A percentile compares a stretch with the other conserved stretches of the same genome.
These are phyloP conservation scores for Chaetura pelagica DNA, from an alignment of 2,113 vertebrate genomes.

Conservation along the genomic window DNA sequence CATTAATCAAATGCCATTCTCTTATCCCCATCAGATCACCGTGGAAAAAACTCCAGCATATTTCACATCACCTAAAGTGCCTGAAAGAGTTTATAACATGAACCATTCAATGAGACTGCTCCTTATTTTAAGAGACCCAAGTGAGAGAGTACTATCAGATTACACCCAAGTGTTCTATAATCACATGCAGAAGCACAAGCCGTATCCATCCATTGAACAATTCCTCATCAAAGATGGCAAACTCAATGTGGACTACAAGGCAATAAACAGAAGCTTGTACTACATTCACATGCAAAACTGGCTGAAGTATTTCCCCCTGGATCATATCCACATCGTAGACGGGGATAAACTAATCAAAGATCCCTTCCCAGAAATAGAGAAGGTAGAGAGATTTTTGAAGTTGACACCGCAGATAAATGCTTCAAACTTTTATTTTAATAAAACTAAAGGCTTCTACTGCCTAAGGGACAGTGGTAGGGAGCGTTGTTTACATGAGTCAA, in stretches of 20 bases:
- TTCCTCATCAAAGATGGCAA: conserved; percentile 87
- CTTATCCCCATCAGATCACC: conserved; percentile 86
- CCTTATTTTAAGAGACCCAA: conserved; percentile 94
- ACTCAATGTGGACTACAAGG: conserved; percentile 93
- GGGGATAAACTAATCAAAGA: conserved; percentile 91
- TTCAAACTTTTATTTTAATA: conserved; percentile 97
- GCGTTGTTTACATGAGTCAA: conserved; percentile 93
- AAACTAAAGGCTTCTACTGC: conserved; percentile 97
- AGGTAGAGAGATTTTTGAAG: conserved; percentile 90
- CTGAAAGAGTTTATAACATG: conserved; percentile 87
- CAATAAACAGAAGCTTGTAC: conserved; percentile 96
- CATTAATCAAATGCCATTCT: conserved; percentile 91
- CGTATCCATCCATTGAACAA: conserved; percentile 87
- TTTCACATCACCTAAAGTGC: conserved; percentile 92
- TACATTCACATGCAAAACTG: conserved; percentile 91
- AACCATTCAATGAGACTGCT: conserved; percentile 86
- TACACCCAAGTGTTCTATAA: conserved; percentile 98
- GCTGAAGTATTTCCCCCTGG: conserved; percentile 88
- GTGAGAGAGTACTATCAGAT: conserved; percentile 93
- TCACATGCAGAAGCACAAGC: conserved; percentile 93
- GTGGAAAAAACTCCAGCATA: conserved; percentile 98
- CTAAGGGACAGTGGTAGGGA: conserved; percentile 88
- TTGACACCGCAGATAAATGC: conserved; percentile 90
- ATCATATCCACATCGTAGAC: conserved; percentile 90
- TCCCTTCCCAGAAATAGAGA: conserved; percentile 92